phyloP scores from a whole-genome alignment of 2,113 vertebrate genomes.

The Aythya baeri region DNA sequence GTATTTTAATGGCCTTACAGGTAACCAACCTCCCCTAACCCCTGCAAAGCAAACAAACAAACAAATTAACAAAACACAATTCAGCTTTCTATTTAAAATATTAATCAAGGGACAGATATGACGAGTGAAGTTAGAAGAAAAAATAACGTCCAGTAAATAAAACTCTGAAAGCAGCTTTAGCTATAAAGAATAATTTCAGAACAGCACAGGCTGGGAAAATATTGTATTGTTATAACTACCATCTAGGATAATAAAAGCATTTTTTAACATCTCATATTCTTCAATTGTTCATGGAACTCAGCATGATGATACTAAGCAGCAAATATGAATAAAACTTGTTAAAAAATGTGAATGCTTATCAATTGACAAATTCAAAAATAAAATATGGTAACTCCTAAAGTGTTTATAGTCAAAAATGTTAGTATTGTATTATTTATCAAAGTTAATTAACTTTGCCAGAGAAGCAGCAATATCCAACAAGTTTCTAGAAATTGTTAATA shows the following conservation, averaged over 20 bases:
- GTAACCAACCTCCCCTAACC: neutral
- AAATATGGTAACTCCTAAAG: neutral
- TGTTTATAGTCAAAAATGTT: slow-evolving; percentile 1
- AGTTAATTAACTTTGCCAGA: neutral
- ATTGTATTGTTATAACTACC: neutral
- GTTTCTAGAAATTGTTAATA: slow-evolving; percentile 20
- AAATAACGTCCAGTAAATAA: neutral
- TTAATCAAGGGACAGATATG: neutral
- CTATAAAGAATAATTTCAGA: neutral
- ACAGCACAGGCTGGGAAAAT: neutral
- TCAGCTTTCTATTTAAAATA: neutral
- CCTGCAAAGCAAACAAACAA: neutral
- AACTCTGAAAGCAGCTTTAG: neutral
- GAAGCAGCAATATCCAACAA: neutral
- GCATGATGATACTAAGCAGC: neutral
- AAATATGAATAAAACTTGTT: neutral
- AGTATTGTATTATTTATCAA: slow-evolving; percentile 17
- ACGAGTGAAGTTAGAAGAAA: neutral
- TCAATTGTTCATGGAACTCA: neutral
- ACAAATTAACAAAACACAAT: neutral
- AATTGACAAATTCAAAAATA: neutral
- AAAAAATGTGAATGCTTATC: neutral
- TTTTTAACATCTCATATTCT: neutral
- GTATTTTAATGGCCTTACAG: neutral
- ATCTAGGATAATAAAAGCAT: neutral